Evolutionary conservation across 1,140 invertebrate species (phyloP).

Genomic region (Drosophila truncata): DNA sequence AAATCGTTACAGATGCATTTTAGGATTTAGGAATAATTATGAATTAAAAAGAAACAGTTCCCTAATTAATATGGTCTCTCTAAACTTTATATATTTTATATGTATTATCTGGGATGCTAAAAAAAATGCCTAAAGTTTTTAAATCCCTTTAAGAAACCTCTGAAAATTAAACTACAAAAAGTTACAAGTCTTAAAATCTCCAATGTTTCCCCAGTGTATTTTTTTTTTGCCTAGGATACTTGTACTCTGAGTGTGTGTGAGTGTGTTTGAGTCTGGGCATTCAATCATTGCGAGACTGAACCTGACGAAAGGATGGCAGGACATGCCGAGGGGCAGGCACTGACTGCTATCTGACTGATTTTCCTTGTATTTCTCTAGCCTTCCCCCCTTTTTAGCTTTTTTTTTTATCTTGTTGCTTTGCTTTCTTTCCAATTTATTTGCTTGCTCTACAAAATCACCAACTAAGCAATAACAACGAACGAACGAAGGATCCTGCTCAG

Average conservation of each 20-base stretch:
- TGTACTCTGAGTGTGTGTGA: slow-evolving; percentile 13
- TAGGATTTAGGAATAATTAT: no score
- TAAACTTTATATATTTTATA: not conserved
- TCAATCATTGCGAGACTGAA: slow-evolving; percentile 78
- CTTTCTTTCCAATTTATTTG: slow-evolving; percentile 75
- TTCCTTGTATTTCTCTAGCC: slow-evolving; percentile 26
- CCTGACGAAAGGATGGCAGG: slow-evolving; percentile 38
- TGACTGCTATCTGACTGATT: slow-evolving; percentile 60
- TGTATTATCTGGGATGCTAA: not conserved
- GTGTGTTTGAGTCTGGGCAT: slow-evolving; percentile 47
- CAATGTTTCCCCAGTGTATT: no score
- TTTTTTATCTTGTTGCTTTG: slow-evolving; percentile 2
- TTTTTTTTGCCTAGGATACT: slow-evolving; percentile 3
- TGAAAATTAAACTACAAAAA: not conserved
- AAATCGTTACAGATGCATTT: no score
- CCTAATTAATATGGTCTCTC: not conserved
- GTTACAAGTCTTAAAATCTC: no score
- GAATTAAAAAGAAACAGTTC: no score
- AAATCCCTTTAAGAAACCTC: not conserved
- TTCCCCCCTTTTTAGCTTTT: not conserved
- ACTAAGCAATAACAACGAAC: slow-evolving; percentile 67
- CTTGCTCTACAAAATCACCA: slow-evolving; percentile 76
- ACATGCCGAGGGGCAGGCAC: slow-evolving; percentile 1
- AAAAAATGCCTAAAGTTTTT: accelerated
- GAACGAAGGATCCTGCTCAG: slow-evolving; percentile 11